Conservation (phyloP, 2,797 vertebrate genomes). For the Takifugu ocellatus region DNA sequence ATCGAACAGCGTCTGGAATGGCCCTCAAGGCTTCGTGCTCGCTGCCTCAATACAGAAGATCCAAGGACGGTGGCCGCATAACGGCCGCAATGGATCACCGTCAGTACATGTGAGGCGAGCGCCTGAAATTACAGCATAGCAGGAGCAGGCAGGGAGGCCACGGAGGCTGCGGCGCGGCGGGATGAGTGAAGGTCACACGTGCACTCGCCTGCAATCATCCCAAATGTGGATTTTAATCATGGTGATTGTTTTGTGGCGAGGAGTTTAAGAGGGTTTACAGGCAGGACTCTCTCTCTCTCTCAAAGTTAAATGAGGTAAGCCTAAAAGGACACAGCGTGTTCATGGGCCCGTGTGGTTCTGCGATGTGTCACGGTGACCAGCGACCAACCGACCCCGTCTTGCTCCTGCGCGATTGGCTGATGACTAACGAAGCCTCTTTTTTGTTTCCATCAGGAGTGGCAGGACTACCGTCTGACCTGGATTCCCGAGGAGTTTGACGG, state of each 20-base stretch:
- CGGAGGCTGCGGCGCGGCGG: constrained; percentile 21
- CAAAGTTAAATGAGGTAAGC: neutral
- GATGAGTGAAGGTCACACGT: constrained; percentile 31
- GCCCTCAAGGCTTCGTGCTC: constrained; percentile 45
- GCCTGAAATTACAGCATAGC: constrained; percentile 10
- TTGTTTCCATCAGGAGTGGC: constrained; percentile 84
- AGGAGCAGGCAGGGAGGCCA: constrained; percentile 9
- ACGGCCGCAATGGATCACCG: constrained; percentile 51
- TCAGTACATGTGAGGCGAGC: constrained; percentile 24
- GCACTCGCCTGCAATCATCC: constrained; percentile 1
- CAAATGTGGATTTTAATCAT: constrained; percentile 30
- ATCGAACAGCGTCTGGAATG: constrained; percentile 36
- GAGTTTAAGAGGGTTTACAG: neutral
- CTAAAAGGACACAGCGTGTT: constrained; percentile 16
- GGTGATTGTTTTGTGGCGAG: constrained; percentile 28
- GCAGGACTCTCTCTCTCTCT: constrained; percentile 7
- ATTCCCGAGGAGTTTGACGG: constrained; percentile 93
- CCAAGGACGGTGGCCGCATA: constrained; percentile 47
- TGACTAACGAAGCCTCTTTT: constrained; percentile 29
- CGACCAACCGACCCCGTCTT: constrained; percentile 5
- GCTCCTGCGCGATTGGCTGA: constrained; percentile 9
- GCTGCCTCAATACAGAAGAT: constrained; percentile 7
- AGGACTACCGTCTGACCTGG: constrained; percentile 95
- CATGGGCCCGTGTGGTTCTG: constrained; percentile 6
- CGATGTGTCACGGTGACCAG: constrained; percentile 26